These are phyloP conservation scores for Andricus quercusramuli DNA, from an alignment of 2,888 invertebrate genomes.

Conservation along the genomic window DNA sequence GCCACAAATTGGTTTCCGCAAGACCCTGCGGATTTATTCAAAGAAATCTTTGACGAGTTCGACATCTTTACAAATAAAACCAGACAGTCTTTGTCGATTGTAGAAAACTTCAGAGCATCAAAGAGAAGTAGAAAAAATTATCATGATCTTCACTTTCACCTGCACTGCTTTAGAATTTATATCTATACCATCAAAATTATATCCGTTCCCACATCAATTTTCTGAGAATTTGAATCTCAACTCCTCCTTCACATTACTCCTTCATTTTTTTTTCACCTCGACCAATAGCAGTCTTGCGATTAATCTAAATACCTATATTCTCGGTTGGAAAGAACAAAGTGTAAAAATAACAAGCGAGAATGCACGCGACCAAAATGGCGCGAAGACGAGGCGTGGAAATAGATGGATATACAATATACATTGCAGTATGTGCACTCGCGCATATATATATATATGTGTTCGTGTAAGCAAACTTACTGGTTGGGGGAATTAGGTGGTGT, in stretches of 20 bases:
- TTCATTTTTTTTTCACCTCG: constrained; percentile 14
- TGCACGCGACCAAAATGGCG: constrained; percentile 63
- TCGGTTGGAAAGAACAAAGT: constrained; percentile 32
- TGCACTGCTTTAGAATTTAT: constrained; percentile 4
- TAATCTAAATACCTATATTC: constrained; percentile 42
- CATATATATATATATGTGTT: neutral
- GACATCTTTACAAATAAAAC: constrained; percentile 21
- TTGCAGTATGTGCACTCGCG: neutral
- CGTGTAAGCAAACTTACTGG: neutral
- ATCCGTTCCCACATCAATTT: constrained; percentile 39
- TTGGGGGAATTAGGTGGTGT: constrained; percentile 8
- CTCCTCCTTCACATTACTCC: constrained; percentile 33
- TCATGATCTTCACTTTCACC: constrained; percentile 26
- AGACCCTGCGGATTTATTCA: constrained; percentile 46
- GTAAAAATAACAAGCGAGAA: constrained; percentile 54
- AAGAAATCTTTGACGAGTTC: constrained; percentile 36
- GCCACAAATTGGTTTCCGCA: constrained; percentile 55
- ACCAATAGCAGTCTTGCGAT: constrained; percentile 40
- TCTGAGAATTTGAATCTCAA: constrained; percentile 24
- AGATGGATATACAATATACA: constrained; percentile 31
- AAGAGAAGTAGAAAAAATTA: constrained; percentile 18
- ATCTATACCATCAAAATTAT: constrained; percentile 32
- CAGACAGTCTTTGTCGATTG: constrained; percentile 15
- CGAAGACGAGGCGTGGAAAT: constrained; percentile 42
- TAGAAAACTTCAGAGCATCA: constrained; percentile 15